Conservation (phyloP, 1,140 invertebrate species). For the Drosophila insularis region DNA sequence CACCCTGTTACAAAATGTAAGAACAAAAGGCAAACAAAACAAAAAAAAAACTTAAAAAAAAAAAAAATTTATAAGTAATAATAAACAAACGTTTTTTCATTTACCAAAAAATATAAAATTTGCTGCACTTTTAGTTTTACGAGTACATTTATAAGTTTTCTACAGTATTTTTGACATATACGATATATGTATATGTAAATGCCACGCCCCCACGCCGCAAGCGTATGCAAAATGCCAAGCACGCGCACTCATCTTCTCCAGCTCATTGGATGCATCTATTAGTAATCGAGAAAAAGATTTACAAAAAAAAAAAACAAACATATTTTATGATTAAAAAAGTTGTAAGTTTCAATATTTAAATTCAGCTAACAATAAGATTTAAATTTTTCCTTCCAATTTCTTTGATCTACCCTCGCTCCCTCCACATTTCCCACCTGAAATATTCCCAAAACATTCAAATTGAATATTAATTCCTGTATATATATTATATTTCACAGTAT, state of each 20-base stretch:
- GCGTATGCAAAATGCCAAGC: conserved; percentile 55
- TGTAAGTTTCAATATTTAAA: conserved; percentile 72
- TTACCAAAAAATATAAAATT: conserved; percentile 56
- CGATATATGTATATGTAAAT: conserved; percentile 22
- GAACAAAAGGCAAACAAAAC: conserved; percentile 63
- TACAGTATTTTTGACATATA: conserved; percentile 49
- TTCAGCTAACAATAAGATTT: conserved; percentile 54
- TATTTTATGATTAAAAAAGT: conserved; percentile 58
- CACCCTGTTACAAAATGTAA: conserved; percentile 78
- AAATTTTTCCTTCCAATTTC: conserved; percentile 24
- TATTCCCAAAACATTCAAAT: background rate
- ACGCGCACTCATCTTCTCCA: conserved; percentile 67
- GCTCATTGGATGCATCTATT: conserved; percentile 70
- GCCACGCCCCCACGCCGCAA: conserved; percentile 67
- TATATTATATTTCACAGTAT: conserved; percentile 48
- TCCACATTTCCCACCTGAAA: background rate
- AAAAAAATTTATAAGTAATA: conserved; percentile 34
- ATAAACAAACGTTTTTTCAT: conserved; percentile 70
- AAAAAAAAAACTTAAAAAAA: conserved; percentile 49
- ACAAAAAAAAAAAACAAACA: background rate
- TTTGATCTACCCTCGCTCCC: background rate
- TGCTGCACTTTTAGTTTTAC: conserved; percentile 60
- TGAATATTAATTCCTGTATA: conserved; percentile 5
- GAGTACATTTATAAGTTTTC: conserved; percentile 38
- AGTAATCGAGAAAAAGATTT: conserved; percentile 60